Conservation (phyloP, 2,113 vertebrate genomes). For the Dasyornis broadbenti region DNA sequence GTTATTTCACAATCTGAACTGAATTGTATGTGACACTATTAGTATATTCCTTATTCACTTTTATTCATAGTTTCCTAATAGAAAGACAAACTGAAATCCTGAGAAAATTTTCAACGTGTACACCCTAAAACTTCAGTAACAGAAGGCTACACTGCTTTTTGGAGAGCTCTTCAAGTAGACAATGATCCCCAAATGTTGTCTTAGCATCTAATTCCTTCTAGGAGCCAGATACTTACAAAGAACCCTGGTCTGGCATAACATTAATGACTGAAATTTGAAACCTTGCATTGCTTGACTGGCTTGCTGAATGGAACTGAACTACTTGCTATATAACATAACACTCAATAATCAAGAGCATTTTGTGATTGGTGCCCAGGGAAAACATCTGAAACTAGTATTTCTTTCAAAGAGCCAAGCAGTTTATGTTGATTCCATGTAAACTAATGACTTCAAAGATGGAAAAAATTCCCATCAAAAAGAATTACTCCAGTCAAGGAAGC, state of each 20-base stretch:
- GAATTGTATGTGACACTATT: background rate
- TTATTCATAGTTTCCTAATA: background rate
- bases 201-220: constrained; percentile 56
- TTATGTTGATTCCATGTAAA: constrained; percentile 58
- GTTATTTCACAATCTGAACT: background rate
- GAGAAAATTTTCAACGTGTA: background rate
- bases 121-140: background rate
- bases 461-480: constrained; percentile 47
- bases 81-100: background rate
- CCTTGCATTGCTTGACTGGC: constrained; percentile 27
- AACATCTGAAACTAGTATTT: constrained; percentile 60
- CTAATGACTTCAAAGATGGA: constrained; percentile 59
- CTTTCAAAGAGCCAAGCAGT: constrained; percentile 62
- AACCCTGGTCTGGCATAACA: constrained; percentile 53
- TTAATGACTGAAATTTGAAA: constrained; percentile 62
- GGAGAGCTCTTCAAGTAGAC: constrained; percentile 30
- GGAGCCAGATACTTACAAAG: constrained; percentile 55
- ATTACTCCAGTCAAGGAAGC: constrained; percentile 28
- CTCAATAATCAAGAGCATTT: constrained; percentile 67
- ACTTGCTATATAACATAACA: constrained; percentile 62
- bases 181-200: constrained; percentile 58
- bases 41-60: background rate
- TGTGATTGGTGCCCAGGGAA: constrained; percentile 61
- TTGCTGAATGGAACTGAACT: constrained; percentile 56
- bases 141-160: background rate